Conservation (phyloP, 2,113 vertebrate genomes). For the Sorex fumeus region DNA sequence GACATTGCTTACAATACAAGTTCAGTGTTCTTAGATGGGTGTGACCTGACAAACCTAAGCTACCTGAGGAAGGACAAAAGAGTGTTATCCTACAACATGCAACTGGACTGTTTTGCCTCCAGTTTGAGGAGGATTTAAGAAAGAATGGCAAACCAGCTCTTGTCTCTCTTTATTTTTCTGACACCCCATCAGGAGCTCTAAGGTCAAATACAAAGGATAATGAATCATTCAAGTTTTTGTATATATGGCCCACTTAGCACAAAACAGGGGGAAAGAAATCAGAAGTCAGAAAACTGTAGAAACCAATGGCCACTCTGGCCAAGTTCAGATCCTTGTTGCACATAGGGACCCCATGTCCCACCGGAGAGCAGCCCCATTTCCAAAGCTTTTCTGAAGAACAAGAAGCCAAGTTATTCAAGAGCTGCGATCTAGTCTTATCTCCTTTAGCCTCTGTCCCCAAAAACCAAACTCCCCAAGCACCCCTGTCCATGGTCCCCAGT, state of each 20-base stretch:
- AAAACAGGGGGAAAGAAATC: constrained; percentile 24
- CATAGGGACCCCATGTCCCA: constrained; percentile 28
- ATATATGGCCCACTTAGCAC: constrained; percentile 59
- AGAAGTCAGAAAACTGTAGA: constrained; percentile 3
- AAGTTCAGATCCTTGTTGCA: not conserved
- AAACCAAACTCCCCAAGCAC: not conserved
- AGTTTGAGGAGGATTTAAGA: constrained; percentile 48
- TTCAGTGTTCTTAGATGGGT: no score
- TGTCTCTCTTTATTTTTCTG: constrained; percentile 42
- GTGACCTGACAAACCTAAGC: no score
- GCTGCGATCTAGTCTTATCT: not conserved
- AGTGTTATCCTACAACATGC: no score
- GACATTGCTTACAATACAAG: no score
- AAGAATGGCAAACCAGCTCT: not conserved
- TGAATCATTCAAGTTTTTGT: constrained; percentile 40
- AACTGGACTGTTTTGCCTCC: constrained; percentile 20
- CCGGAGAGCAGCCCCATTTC: constrained; percentile 42
- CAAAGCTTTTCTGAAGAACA: not conserved
- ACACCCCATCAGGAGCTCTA: constrained; percentile 59
- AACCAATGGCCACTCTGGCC: constrained; percentile 59
- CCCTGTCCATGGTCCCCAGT: rapidly evolving
- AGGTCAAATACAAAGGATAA: constrained; percentile 64
- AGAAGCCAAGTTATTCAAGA: constrained; percentile 13
- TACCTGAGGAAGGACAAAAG: no score
- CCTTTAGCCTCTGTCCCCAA: constrained; percentile 23